A percentile compares a stretch with the other conserved stretches of the same genome.
Evolutionary conservation across 2,113 vertebrate genomes (phyloP).

Genomic region (Paraplagusia blochii): DNA sequence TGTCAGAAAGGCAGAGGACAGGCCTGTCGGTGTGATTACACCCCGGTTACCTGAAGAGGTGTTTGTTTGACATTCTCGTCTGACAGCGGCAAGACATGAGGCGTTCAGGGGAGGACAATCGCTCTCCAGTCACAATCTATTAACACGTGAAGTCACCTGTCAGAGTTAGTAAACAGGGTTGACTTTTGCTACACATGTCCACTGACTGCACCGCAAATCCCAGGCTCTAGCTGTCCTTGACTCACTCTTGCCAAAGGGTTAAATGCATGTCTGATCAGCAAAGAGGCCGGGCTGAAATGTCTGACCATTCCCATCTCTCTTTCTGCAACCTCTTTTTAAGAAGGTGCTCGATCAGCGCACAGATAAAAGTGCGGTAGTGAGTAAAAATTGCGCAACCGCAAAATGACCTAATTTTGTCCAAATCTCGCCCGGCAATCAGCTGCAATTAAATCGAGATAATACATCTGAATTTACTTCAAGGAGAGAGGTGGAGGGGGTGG

Average conservation of each 20-base stretch:
- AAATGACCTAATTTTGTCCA: constrained; percentile 70
- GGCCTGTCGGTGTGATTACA: constrained; percentile 82
- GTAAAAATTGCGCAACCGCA: constrained; percentile 58
- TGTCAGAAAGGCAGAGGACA: constrained; percentile 80
- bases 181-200: constrained; percentile 61
- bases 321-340: constrained; percentile 61
- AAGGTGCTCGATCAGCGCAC: constrained; percentile 65
- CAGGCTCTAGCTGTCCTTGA: constrained; percentile 60
- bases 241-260: constrained; percentile 69
- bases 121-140: constrained; percentile 78
- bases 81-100: constrained; percentile 80
- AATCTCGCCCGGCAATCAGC: constrained; percentile 69
- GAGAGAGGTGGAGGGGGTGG: constrained; percentile 3
- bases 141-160: constrained; percentile 78
- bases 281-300: constrained; percentile 41
- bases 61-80: constrained; percentile 84
- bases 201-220: constrained; percentile 62
- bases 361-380: constrained; percentile 69
- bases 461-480: constrained; percentile 60
- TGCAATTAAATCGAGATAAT: constrained; percentile 69
- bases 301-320: constrained; percentile 61
- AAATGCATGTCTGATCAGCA: constrained; percentile 68
- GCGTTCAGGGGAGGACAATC: constrained; percentile 68
- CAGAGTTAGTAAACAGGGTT: constrained; percentile 58
- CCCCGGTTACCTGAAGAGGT: constrained; percentile 81